phyloP scores from a whole-genome alignment of 2,113 vertebrate species.

The Ammodytes marinus region DNA sequence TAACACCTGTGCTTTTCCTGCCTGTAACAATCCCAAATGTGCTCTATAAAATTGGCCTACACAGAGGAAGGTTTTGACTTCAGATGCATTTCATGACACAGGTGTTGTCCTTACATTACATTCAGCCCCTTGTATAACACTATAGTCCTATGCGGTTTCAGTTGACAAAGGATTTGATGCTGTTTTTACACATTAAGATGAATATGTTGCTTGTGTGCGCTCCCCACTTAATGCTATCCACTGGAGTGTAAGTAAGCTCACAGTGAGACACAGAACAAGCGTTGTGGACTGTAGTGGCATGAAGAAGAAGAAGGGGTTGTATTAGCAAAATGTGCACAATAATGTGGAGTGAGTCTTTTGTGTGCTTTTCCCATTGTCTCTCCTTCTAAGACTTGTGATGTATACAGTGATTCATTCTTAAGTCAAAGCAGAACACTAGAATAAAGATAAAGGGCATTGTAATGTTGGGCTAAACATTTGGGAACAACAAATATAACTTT shows the following conservation, averaged over 20 bases:
- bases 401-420: constrained; percentile 37
- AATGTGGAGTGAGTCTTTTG: constrained; percentile 21
- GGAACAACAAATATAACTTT: constrained; percentile 19
- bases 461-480: constrained; percentile 22
- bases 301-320: background rate
- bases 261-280: constrained; percentile 26
- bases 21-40: background rate
- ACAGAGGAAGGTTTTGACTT: background rate
- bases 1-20: background rate
- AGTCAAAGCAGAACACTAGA: constrained; percentile 35
- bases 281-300: background rate
- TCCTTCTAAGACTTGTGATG: constrained; percentile 13
- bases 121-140: background rate
- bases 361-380: constrained; percentile 23
- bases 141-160: background rate
- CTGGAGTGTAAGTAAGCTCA: constrained; percentile 28
- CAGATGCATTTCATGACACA: constrained; percentile 4
- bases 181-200: constrained; percentile 31
- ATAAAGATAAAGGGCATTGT: constrained; percentile 42
- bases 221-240: constrained; percentile 25
- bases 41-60: background rate
- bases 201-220: constrained; percentile 37
- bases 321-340: constrained; percentile 25
- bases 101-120: constrained; percentile 4
- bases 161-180: constrained; percentile 22